Evolutionary conservation across 2,888 invertebrate species (phyloP), one percentile per base, ranked within the genome.

Genomic region (Anarsia innoxiella): DNA sequence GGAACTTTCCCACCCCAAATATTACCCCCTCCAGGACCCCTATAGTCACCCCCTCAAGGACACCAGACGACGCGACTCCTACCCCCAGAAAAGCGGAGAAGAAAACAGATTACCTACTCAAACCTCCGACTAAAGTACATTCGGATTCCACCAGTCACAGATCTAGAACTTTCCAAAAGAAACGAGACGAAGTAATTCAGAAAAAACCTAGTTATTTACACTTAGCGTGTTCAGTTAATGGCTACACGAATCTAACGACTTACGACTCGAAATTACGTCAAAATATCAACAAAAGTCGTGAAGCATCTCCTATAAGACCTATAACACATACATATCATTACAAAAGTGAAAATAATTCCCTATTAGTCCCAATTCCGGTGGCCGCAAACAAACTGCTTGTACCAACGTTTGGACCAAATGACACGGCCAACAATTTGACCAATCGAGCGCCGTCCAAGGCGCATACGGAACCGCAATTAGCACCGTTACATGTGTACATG

Each of bases 201-300:
- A 93, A 93, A 66, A 91, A 94, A 62, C 96, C 96, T 0, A 95
- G 95, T 39, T 96, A 96, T 68, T 79, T 96, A 38, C 94, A 93
- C 57, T 80, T 96, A 44, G 95, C 96, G 34, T 94, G 95, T 67
- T 94, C 95, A 12, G 94, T 96, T 35, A 95, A 93, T 77, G 96
- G 96, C 2, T 96, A 96, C 67, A 93, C 93, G 3, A 93, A 93
- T 53, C 87, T 93, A 39, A 94, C 93, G 3, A 93, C 94, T 40
- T 95, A 95, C 87, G 93, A 94, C 71, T 93, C 94, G 0, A 91
- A 92, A 62, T 77, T 91, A 23, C 85, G 93, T 9, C 92, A 92
- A 61, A 91, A 92, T 32, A 89, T 90, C 37, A 89, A 88, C 49
- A 91, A 88, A 53, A 92, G 92, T 25, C 76, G 91, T 31, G 91